A percentile compares a stretch with the other conserved stretches of the same genome.
phyloP scores from a whole-genome alignment of 92 coral and sea anemone genomes.

The Parazoanthus darwini region DNA sequence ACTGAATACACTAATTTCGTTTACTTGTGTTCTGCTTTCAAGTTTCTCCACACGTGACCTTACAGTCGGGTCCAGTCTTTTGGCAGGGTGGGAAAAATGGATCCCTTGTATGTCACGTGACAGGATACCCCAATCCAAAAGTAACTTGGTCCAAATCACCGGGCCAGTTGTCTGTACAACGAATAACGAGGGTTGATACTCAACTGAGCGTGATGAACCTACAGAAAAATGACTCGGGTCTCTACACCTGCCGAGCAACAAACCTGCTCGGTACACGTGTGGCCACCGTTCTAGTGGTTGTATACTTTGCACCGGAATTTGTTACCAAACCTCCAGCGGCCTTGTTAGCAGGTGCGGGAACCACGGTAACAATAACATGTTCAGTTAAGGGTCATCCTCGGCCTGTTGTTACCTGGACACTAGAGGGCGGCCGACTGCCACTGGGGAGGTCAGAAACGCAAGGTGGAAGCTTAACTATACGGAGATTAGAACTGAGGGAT shows the following conservation, averaged over 20 bases:
- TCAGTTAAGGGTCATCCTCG: conserved; percentile 12
- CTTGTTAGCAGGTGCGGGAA: too few species aligned
- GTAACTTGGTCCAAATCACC: conserved; percentile 6
- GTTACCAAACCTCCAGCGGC: too few species aligned
- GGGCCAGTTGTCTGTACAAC: not conserved
- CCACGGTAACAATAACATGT: not conserved
- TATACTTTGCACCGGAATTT: too few species aligned
- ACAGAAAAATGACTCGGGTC: too few species aligned
- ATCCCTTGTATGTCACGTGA: not conserved
- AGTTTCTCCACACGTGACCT: not conserved
- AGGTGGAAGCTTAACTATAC: not conserved
- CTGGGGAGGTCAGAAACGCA: not conserved
- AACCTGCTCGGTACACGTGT: not conserved
- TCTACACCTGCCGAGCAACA: too few species aligned
- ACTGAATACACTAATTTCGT: too few species aligned
- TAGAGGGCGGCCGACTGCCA: not conserved
- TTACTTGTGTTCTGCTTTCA: too few species aligned
- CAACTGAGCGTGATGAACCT: too few species aligned
- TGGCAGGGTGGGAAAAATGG: not conserved
- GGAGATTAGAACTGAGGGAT: not conserved
- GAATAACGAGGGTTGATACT: too few species aligned
- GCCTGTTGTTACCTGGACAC: conserved; percentile 3
- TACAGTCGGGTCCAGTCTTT: conserved; percentile 7
- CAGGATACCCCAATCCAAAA: not conserved
- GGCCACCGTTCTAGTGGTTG: not conserved